Evolutionary conservation across 2,888 invertebrate species (phyloP), one percentile per base, ranked within the genome.

Genomic region (Drosophila falleni): DNA sequence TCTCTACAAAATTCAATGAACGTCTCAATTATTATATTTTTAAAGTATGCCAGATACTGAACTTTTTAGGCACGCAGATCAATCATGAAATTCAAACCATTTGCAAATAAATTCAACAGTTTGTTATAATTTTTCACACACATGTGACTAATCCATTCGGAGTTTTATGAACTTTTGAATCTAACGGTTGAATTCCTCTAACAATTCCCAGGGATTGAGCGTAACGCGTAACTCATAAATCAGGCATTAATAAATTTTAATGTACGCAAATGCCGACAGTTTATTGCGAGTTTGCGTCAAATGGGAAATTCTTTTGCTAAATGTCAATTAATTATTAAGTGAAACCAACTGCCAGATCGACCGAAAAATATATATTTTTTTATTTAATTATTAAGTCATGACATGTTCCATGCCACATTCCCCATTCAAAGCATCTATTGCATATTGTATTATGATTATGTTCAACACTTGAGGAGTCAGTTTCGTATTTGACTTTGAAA

Each of bases 241-340:
- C 86, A 86, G 60, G 31, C 74, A 87, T 75, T 87, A 75, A 82
- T 80, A 76, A 88, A 89, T 85, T 80, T 73, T 53, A 85, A 80
- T 80, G 44, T 76, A 68, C 53, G 69, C 73, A 70, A 72, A 80
- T 75, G 77, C 74, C 71, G 77, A 77, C 76, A 80, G 66, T 44
- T 78, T 46, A 19, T 10, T 19, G 31, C 62, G 61, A 59, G 49
- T 62, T 44, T 9, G 56, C 42, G 29, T 39, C 55, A 39, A 54
- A 59, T 72, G 72, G 73, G 56, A 78, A 76, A 79, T 81, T 82
- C 88, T 87, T 87, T 76, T 61, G 67, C 72, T 73, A 87, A 86
- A 87, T 88, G 83, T 86, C 89, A 86, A 86, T 86, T 89, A 88
- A 76, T 85, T 89, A 85, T 86, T 74, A 81, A 74, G 61, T 87